Percentiles rank a stretch among this genome's conserved stretches.
Conservation (phyloP, 2,113 vertebrate genomes). For the Tachuris rubrigastra region DNA sequence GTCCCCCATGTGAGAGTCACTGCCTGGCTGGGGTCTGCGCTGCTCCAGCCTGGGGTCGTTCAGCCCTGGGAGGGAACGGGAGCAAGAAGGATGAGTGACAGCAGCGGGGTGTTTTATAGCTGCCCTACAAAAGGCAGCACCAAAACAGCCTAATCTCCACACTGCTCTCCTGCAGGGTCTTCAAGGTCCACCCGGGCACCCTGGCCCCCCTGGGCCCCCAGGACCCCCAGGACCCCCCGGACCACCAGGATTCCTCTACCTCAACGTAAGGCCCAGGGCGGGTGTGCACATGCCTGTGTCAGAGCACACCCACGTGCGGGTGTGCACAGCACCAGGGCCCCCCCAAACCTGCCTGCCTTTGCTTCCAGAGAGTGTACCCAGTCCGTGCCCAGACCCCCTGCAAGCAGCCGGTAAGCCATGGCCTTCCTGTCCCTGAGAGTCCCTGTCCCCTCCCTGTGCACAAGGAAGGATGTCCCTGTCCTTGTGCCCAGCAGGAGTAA, state of each 20-base stretch:
- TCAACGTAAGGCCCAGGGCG: constrained; percentile 41
- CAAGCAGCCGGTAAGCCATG: constrained; percentile 54
- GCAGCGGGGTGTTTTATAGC: accelerated
- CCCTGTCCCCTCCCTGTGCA: accelerated
- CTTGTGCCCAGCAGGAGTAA: neutral
- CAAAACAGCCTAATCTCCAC: neutral
- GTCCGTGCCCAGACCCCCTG: neutral
- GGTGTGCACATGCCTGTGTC: neutral
- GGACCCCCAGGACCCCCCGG: constrained; percentile 57
- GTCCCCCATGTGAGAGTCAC: constrained; percentile 32
- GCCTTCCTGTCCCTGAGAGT: neutral
- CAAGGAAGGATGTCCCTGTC: neutral
- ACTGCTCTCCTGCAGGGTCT: constrained; percentile 27
- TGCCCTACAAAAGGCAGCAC: neutral
- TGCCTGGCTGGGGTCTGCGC: accelerated
- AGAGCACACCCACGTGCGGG: neutral
- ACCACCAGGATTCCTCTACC: constrained; percentile 67
- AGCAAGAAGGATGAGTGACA: neutral
- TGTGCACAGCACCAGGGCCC: accelerated
- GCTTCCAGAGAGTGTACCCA: constrained; percentile 56
- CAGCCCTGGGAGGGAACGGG: neutral
- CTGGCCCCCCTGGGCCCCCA: neutral
- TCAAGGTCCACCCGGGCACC: constrained; percentile 38
- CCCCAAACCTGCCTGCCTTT: neutral
- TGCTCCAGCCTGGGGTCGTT: neutral